Evolutionary conservation across 2,888 invertebrate species (phyloP).

Genomic region (Erebia ligea): DNA sequence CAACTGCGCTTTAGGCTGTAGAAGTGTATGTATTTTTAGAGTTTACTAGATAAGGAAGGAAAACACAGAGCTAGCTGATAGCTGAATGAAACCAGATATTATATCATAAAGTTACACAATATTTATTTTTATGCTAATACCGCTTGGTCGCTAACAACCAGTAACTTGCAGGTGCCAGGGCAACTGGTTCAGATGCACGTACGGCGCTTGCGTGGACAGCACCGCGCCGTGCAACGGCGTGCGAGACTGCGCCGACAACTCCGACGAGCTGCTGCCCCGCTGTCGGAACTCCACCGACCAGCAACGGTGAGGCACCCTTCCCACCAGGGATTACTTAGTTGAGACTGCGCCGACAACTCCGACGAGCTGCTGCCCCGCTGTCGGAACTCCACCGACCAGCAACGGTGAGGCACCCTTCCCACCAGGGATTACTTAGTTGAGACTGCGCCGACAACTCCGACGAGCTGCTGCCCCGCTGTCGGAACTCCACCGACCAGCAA

Average conservation of each 20-base stretch:
- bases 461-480: slow-evolving; percentile 63
- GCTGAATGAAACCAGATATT: too few species aligned
- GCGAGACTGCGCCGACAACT: slow-evolving; percentile 70
- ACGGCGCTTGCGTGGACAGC: slow-evolving; percentile 54
- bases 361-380: slow-evolving; percentile 68
- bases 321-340: slow-evolving; percentile 57
- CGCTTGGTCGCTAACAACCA: too few species aligned
- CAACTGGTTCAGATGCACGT: slow-evolving; percentile 51
- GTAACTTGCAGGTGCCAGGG: slow-evolving; percentile 40
- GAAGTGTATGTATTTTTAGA: too few species aligned
- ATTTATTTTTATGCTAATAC: too few species aligned
- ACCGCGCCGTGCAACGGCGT: slow-evolving; percentile 48
- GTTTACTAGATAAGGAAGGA: too few species aligned
- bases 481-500: slow-evolving; percentile 55
- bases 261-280: slow-evolving; percentile 66
- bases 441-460: slow-evolving; percentile 76
- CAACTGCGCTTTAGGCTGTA: too few species aligned
- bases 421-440: slow-evolving; percentile 59
- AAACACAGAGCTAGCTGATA: too few species aligned
- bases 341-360: too few species aligned
- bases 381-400: slow-evolving; percentile 51
- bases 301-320: slow-evolving; percentile 44
- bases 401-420: slow-evolving; percentile 25
- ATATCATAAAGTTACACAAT: too few species aligned
- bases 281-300: slow-evolving; percentile 58